Evolutionary conservation across 2,888 invertebrate species (phyloP).

Genomic region (Pseudeuparius sepicola): DNA sequence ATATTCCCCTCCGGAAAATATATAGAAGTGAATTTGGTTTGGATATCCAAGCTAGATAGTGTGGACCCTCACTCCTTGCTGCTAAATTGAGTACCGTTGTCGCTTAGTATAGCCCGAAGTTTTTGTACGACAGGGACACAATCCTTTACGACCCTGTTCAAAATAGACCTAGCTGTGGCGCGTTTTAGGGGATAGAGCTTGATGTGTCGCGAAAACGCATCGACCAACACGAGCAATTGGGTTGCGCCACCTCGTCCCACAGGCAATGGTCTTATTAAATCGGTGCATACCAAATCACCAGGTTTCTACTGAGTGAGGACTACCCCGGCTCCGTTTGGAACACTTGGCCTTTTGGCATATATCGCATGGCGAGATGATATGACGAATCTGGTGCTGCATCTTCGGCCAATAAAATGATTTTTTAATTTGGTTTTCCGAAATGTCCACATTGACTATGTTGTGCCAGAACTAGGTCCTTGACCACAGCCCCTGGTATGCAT

Average conservation of each 20-base stretch:
- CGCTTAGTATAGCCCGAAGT: conserved; percentile 20
- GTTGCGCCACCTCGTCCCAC: conserved; percentile 6
- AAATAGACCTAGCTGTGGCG: conserved; percentile 12
- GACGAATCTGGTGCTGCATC: conserved; percentile 9
- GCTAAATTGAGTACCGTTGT: conserved; percentile 23
- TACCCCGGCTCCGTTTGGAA: conserved; percentile 6
- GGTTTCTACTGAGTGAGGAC: conserved; percentile 7
- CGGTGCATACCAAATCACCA: conserved; percentile 10
- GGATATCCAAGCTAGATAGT: neutral
- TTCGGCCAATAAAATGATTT: conserved; percentile 13
- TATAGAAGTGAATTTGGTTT: conserved; percentile 1
- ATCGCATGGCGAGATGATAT: conserved; percentile 11
- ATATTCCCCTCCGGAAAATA: conserved; percentile 15
- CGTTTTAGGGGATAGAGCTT: conserved; percentile 20
- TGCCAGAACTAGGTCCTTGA: too few relatives aligned
- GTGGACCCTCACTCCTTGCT: neutral
- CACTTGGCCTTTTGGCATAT: conserved; percentile 15
- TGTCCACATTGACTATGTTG: conserved; percentile 12
- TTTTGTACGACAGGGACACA: conserved; percentile 14
- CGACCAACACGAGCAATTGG: conserved; percentile 10
- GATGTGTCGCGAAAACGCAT: too few relatives aligned
- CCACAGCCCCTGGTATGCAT: too few relatives aligned
- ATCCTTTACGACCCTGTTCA: conserved; percentile 8
- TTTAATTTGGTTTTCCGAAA: conserved; percentile 14
- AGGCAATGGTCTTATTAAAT: conserved; percentile 13